phyloP scores from a whole-genome alignment of 2,113 vertebrate species.

The Myiozetetes cayanensis region DNA sequence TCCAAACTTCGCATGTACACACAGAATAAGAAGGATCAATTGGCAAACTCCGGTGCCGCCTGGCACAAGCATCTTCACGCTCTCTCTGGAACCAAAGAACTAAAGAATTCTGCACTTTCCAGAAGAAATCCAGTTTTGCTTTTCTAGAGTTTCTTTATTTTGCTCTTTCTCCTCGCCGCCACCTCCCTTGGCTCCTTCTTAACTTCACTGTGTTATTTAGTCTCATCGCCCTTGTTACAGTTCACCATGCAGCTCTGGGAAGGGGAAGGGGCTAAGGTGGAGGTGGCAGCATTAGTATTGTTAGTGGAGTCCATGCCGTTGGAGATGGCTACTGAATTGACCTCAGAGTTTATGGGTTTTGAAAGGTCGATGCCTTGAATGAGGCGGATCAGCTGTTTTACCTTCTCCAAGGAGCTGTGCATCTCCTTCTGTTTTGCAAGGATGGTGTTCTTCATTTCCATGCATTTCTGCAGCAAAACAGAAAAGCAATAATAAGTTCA shows the following conservation, averaged over 20 bases:
- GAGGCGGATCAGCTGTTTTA: conserved; percentile 94
- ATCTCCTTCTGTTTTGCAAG: conserved; percentile 97
- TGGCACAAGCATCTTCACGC: conserved; percentile 86
- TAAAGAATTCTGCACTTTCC: conserved; percentile 81
- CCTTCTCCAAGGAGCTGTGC: conserved; percentile 95
- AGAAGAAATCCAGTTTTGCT: conserved; percentile 80
- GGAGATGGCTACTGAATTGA: conserved; percentile 75
- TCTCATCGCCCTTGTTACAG: conserved; percentile 84
- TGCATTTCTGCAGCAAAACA: conserved; percentile 89
- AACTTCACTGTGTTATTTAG: conserved; percentile 84
- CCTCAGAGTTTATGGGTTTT: conserved; percentile 86
- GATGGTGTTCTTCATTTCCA: conserved; percentile 97
- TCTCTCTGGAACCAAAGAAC: conserved; percentile 84
- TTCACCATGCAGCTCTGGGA: conserved; percentile 82
- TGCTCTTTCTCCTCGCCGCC: conserved; percentile 66
- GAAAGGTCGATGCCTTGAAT: conserved; percentile 94
- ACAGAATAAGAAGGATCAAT: conserved; percentile 90
- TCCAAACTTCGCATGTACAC: conserved; percentile 94
- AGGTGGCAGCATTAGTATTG: conserved; percentile 75
- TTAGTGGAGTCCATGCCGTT: conserved; percentile 81
- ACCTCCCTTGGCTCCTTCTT: conserved; percentile 69
- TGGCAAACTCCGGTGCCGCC: conserved; percentile 96
- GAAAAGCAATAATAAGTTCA: background rate
- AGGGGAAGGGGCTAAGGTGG: conserved; percentile 73
- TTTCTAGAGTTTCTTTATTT: conserved; percentile 74